Base-by-base conservation (phyloP, 2,797 vertebrate genomes). In the Crotalus adamanteus region DNA sequence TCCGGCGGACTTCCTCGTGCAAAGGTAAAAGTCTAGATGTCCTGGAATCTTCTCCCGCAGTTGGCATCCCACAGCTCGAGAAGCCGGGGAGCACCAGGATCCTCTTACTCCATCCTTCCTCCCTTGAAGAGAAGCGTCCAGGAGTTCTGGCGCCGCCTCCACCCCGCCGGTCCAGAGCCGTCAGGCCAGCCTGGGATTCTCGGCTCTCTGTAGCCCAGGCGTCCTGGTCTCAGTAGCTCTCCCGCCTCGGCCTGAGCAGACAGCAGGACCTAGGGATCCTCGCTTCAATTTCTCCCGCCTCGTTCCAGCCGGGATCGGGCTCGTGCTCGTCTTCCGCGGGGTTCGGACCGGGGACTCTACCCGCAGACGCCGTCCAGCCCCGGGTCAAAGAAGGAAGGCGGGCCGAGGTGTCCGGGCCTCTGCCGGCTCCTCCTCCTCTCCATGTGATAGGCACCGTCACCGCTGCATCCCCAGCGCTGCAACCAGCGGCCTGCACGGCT, bases 381-480 rank as follows among this genome's bases (percentile, higher is more conserved):
- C 14, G 26, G 18, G 18, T 20, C 60, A 3, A 8, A 37, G 60
- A 8, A 53, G 4, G 47, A 85, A 0, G 25, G 86, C 1, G 63
- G 0, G 93, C 57, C 2, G 91, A 55, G 0, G 92, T 61, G 3
- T 91, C 53, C 31, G 61, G 65, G 42, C 93, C 73, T 55, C 94
- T 69, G 94, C 56, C 59, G 51, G 59, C 86, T 88, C n/a, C 26
- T 69, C 73, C 69, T 25, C 94, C n/a, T 8, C 73, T 59, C 69
- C 92, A 93, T 91, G 93, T 92, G 93, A 91, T 87, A 42, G 92
- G 25, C 92, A 60, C 90, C 93, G 92, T 93, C 93, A 93, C 28
- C 61, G 93, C 90, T 37, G 92, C 92, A 69, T 61, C 93, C 90
- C 59, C 59, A 18, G 22, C 90, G 6, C 55, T n/a, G 92, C 11